These are phyloP conservation scores for Subanguina moxae DNA, from an alignment of 1,140 invertebrate species.

Conservation along the genomic window DNA sequence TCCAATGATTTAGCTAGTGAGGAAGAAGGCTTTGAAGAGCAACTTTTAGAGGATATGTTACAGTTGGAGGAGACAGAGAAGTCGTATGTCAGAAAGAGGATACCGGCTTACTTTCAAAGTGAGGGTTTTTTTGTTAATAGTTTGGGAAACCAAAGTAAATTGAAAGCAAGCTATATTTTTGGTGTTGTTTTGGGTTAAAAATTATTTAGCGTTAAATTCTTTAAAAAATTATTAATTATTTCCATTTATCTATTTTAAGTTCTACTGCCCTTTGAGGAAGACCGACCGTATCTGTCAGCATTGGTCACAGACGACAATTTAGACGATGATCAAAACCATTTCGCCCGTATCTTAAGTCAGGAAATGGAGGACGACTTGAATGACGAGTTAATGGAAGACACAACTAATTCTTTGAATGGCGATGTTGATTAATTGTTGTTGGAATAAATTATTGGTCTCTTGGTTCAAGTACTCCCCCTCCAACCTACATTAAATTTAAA, in stretches of 20 bases:
- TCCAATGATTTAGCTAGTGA: background rate
- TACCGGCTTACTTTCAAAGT: slow-evolving; percentile 7
- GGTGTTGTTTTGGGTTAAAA: too few species aligned
- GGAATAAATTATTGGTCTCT: too few species aligned
- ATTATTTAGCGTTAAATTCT: too few species aligned
- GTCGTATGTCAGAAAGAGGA: slow-evolving; percentile 2
- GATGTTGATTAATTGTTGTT: background rate
- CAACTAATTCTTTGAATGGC: background rate
- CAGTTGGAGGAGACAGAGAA: slow-evolving; percentile 2
- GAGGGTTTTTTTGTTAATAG: background rate
- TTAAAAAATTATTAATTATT: too few species aligned
- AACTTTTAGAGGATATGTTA: background rate
- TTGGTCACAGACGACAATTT: slow-evolving; percentile 13
- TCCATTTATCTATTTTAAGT: background rate
- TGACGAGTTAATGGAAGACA: background rate
- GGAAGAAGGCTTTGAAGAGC: background rate
- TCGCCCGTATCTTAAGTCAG: slow-evolving; percentile 5
- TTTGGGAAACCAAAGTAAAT: background rate
- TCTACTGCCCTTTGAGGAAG: slow-evolving; percentile 6
- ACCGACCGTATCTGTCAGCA: slow-evolving; percentile 7
- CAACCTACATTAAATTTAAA: too few species aligned
- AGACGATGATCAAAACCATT: slow-evolving; percentile 11
- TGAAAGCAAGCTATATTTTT: too few species aligned
- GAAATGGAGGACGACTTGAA: slow-evolving; percentile 11
- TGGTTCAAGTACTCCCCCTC: too few species aligned